Conservation (phyloP, 2,888 invertebrate species). For the Thyatira batis region DNA sequence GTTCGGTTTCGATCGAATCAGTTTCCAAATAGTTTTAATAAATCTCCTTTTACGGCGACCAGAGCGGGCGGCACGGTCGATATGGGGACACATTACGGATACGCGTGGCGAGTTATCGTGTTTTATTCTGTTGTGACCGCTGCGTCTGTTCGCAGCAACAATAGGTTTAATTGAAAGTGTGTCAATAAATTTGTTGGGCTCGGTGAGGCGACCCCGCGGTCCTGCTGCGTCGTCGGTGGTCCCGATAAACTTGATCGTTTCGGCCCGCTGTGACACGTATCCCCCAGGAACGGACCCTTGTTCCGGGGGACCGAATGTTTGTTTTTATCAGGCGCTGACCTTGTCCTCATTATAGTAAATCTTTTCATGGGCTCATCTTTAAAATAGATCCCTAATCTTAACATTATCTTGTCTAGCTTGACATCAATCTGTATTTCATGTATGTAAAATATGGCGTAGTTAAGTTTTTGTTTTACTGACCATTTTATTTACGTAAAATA, state of each 20-base stretch:
- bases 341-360: conserved; percentile 75
- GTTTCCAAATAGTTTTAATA: conserved; percentile 83
- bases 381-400: conserved; percentile 46
- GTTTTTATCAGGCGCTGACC: conserved; percentile 72
- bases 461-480: no score
- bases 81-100: conserved; percentile 71
- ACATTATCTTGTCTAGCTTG: conserved; percentile 44
- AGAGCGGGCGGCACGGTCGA: conserved; percentile 61
- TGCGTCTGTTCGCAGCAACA: conserved; percentile 69
- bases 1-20: conserved; percentile 81
- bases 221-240: conserved; percentile 69
- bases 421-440: conserved; percentile 30
- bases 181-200: conserved; percentile 80
- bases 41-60: conserved; percentile 80
- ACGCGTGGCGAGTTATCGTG: conserved; percentile 78
- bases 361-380: conserved; percentile 60
- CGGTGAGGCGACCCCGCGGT: conserved; percentile 43
- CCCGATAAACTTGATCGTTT: conserved; percentile 63
- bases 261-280: conserved; percentile 50
- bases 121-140: conserved; percentile 77
- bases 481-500: neutral
- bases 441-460: no score
- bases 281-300: conserved; percentile 66
- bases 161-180: conserved; percentile 82
- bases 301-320: conserved; percentile 59